Base-by-base conservation (phyloP, 1,140 invertebrate genomes). In the Onthophagus taurus region DNA sequence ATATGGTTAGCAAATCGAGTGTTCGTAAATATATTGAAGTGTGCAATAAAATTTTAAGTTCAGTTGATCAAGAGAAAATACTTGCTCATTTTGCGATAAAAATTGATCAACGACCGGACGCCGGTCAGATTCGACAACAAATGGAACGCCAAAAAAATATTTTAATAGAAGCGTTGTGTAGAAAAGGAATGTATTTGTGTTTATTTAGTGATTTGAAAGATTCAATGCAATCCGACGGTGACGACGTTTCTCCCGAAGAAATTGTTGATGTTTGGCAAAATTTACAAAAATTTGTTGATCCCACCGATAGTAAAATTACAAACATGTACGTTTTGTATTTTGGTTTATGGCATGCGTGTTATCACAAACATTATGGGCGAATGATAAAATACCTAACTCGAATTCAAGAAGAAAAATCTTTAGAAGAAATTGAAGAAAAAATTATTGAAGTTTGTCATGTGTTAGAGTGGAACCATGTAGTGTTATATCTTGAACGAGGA, bases 61-160 rank as follows among this genome's bases (percentile, higher is more conserved):
- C 73, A 33, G 78, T 90, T n/a, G 81, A 91, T 63, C 72, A 79
- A 49, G 78, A 83, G 26, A 76, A 76, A 51, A 55, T 92, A 20
- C 65, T 91, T 0, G 76, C 79, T 0, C 85, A 79, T 57, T 79
- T 83, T 48, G 88, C 87, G 1, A 75, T 85, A 45, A 92, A 90
- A 63, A 77, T 73, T 37, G 88, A 90, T 61, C 76, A 75, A 11
- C 68, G 85, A 34, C 61, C 72, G 1, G 86, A 91, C 61, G 84
- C 86, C 0, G 61, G 69, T 3, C 87, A 87, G 64, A 82, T 86
- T 31, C 89, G 89, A 68, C 24, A 83, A 41, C 71, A 75, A 48
- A 88, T 89, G 76, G 90, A 95, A 24, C 86, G 85, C 55, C 80
- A 86, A 55, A 87, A 83, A 58, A 74, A 64, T 31, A 77, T 74